phyloP scores from a whole-genome alignment of 2,113 vertebrate species.

The Macrotus californicus region DNA sequence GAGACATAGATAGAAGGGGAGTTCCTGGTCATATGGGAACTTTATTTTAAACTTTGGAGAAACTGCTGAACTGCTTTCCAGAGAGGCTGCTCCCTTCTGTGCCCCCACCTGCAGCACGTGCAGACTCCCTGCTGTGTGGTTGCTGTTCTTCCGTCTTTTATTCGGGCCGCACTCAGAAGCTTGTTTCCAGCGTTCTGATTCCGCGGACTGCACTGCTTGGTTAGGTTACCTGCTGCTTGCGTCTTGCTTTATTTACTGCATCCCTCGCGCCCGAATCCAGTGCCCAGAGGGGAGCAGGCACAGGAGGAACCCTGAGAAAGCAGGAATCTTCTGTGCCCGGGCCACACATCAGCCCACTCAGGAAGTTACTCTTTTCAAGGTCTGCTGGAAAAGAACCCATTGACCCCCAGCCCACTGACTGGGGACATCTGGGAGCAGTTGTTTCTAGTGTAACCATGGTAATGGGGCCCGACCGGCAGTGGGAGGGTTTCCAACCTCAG shows the following conservation, averaged over 20 bases:
- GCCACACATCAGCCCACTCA: neutral
- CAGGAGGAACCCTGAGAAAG: neutral
- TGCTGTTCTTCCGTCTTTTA: neutral
- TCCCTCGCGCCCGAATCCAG: neutral
- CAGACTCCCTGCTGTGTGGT: accelerated
- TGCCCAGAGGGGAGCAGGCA: neutral
- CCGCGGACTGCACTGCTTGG: neutral
- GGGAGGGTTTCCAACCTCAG: neutral
- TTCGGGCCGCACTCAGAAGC: neutral
- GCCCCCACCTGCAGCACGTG: accelerated
- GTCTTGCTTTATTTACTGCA: neutral
- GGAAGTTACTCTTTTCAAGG: neutral
- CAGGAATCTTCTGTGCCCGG: neutral
- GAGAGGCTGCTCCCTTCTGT: accelerated
- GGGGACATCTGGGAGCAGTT: neutral
- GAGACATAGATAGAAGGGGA: neutral
- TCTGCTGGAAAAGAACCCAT: neutral
- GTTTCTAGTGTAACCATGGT: neutral
- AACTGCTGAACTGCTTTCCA: neutral
- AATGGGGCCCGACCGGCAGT: neutral
- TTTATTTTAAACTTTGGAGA: neutral
- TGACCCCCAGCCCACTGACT: neutral
- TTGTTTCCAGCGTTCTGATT: neutral
- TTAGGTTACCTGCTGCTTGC: neutral
- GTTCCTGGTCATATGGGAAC: neutral